Percentiles rank a stretch among this genome's conserved stretches.
Conservation (phyloP, 2,113 vertebrate species). For the Rhineura floridana region DNA sequence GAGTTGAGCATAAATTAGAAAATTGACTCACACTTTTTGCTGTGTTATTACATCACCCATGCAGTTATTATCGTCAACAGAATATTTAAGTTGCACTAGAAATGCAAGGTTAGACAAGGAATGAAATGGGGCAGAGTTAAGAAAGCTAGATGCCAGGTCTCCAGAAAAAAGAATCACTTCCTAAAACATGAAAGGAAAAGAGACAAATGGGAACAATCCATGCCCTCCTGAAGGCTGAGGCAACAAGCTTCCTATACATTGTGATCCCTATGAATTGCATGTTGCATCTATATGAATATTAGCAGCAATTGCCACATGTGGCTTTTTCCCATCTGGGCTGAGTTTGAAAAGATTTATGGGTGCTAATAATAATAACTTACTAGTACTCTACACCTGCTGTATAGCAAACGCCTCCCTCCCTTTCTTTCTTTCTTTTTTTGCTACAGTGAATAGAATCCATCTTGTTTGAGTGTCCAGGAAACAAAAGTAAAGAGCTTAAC, state of each 20-base stretch:
- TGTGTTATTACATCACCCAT: slow-evolving; percentile 62
- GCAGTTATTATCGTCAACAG: slow-evolving; percentile 63
- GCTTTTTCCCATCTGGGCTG: no score
- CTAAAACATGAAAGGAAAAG: not conserved
- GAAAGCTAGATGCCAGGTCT: not conserved
- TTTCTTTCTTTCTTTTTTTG: not conserved
- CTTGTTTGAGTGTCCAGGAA: not conserved
- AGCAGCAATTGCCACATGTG: not conserved
- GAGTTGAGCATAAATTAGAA: slow-evolving; percentile 43
- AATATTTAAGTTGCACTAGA: slow-evolving; percentile 59
- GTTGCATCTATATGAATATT: not conserved
- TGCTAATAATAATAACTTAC: no score
- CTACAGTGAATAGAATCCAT: not conserved
- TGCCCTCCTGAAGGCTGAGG: not conserved
- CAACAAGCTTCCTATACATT: not conserved
- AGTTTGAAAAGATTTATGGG: not conserved
- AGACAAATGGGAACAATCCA: not conserved
- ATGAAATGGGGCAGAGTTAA: not conserved
- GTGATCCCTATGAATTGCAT: no score
- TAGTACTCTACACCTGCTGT: not conserved
- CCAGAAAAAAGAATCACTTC: not conserved
- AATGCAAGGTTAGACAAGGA: slow-evolving; percentile 33
- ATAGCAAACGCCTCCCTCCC: not conserved
- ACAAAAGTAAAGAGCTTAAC: not conserved
- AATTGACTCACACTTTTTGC: slow-evolving; percentile 56